phyloP scores from a whole-genome alignment of 2,113 vertebrate genomes.

The Helogale parvula region DNA sequence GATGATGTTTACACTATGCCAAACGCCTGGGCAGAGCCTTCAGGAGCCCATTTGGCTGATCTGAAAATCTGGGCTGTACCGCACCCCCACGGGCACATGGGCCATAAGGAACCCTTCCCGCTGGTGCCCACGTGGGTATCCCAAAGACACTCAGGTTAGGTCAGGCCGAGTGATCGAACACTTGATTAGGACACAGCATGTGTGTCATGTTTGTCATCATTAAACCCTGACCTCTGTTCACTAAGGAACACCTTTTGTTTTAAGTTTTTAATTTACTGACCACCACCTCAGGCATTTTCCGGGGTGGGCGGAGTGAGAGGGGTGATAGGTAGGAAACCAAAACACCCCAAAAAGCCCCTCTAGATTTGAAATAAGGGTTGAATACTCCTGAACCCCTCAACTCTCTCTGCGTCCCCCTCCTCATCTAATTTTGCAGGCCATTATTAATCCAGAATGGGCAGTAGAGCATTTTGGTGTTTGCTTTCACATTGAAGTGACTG shows the following conservation, averaged over 20 bases:
- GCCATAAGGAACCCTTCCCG: neutral
- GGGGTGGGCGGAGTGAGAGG: accelerated
- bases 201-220: neutral
- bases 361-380: conserved; percentile 14
- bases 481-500: conserved; percentile 70
- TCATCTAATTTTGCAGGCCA: conserved; percentile 56
- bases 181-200: neutral
- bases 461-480: conserved; percentile 41
- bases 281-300: neutral
- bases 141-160: neutral
- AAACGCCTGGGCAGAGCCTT: neutral
- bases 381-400: neutral
- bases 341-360: neutral
- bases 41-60: neutral
- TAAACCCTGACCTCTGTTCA: neutral
- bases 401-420: neutral
- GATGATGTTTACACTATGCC: neutral
- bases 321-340: neutral
- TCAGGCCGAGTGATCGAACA: neutral
- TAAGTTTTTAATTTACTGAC: conserved; percentile 1
- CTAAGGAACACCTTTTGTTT: neutral
- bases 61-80: neutral
- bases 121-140: neutral
- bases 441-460: conserved; percentile 58
- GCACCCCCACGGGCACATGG: neutral